Percentiles rank a stretch among this genome's conserved stretches.
phyloP scores from a whole-genome alignment of 2,113 vertebrate genomes.

The Atrichornis clamosus region DNA sequence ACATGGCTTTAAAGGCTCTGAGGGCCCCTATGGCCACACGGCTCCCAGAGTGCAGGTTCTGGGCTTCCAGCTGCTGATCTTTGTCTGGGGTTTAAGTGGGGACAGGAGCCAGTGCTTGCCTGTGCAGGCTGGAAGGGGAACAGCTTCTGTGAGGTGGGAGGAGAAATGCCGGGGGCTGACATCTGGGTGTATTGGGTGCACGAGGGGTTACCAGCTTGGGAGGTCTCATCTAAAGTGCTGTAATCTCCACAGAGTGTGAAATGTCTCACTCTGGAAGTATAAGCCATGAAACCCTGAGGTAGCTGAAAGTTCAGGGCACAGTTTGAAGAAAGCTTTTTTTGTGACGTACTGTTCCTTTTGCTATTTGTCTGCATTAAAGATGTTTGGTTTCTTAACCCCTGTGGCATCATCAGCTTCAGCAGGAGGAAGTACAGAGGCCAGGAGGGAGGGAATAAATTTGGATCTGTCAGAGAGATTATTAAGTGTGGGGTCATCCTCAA shows the following conservation, averaged over 20 bases:
- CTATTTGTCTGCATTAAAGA: neutral
- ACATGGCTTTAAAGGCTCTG: neutral
- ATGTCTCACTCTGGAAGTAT: neutral
- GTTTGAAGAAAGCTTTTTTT: neutral
- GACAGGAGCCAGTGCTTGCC: neutral
- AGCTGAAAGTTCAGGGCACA: neutral
- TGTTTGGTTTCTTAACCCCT: neutral
- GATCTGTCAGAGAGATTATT: neutral
- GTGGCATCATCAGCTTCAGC: neutral
- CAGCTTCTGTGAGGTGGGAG: neutral
- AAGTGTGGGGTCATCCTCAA: neutral
- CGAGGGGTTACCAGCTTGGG: neutral
- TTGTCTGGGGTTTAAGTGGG: neutral
- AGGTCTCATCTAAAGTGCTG: neutral
- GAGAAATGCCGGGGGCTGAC: neutral
- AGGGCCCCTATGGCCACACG: neutral
- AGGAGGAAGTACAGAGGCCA: neutral
- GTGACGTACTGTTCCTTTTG: neutral
- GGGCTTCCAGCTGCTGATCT: neutral
- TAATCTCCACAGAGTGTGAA: neutral
- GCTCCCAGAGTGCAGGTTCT: neutral
- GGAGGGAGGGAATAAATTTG: neutral
- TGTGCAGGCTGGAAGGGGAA: neutral
- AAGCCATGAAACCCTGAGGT: neutral
- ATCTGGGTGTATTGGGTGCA: neutral